Conservation (phyloP, 2,113 vertebrate species). For the Edolisoma coerulescens region DNA sequence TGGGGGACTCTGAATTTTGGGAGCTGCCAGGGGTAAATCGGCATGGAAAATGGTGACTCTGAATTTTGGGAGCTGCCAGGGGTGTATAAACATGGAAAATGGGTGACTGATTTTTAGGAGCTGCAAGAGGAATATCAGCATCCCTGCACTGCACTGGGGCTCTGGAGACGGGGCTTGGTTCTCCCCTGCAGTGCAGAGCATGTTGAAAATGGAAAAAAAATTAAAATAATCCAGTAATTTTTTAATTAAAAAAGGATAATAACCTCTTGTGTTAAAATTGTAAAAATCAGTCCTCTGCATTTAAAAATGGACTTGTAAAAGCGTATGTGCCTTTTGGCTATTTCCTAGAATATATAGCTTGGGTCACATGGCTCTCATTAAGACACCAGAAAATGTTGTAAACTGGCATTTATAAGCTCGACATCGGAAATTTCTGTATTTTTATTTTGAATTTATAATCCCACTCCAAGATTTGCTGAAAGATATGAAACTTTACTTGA, state of each 20-base stretch:
- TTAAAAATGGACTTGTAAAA: constrained; percentile 40
- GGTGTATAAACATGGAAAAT: fast-evolving
- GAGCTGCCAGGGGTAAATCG: not conserved
- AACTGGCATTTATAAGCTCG: constrained; percentile 51
- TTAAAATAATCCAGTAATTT: not conserved
- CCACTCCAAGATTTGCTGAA: constrained; percentile 27
- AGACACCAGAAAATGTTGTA: constrained; percentile 33
- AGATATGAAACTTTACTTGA: constrained; percentile 46
- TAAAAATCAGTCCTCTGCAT: not conserved
- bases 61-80: not conserved
- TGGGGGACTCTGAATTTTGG: not conserved
- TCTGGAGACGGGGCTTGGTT: not conserved
- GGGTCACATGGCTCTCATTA: constrained; percentile 54
- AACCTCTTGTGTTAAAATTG: not conserved
- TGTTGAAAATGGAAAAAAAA: not conserved
- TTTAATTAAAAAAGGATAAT: constrained; percentile 45
- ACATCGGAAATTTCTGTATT: constrained; percentile 48
- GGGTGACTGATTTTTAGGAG: not conserved
- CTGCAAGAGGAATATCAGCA: not conserved
- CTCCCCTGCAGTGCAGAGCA: not conserved
- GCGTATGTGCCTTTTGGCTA: not conserved
- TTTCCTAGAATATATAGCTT: constrained; percentile 23
- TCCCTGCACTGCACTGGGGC: not conserved
- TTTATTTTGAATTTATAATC: constrained; percentile 55
- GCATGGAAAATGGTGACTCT: not conserved